Conservation (phyloP, 2,113 vertebrate species). For the Cavia aperea region DNA sequence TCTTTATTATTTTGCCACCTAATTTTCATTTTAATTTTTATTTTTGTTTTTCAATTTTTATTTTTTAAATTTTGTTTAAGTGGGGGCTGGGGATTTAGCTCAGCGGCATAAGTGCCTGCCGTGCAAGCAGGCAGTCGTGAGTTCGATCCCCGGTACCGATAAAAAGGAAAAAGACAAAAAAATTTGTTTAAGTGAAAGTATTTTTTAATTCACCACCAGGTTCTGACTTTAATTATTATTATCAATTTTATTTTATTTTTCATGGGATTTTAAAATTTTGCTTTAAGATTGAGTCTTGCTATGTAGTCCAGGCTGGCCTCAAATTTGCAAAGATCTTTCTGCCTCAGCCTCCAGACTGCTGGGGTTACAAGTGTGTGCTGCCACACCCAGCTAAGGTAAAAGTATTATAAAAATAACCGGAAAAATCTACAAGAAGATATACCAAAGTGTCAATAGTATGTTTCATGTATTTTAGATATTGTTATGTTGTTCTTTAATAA, state of each 20-base stretch:
- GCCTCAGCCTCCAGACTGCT: not conserved
- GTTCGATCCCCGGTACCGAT: too few species aligned
- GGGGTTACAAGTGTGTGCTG: not conserved
- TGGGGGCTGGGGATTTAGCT: too few species aligned
- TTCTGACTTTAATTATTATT: not conserved
- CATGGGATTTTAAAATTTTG: not conserved
- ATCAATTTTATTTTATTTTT: not conserved
- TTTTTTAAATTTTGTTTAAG: not conserved
- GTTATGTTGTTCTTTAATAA: not conserved
- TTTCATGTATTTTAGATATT: not conserved
- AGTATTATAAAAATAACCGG: not conserved
- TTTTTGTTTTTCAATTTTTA: too few species aligned
- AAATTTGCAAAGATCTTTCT: not conserved
- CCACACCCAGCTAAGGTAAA: not conserved
- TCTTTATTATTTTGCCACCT: not conserved
- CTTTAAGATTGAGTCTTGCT: not conserved
- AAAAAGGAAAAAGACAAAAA: too few species aligned
- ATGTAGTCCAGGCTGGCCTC: not conserved
- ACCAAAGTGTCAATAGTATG: not conserved
- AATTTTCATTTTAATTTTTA: too few species aligned
- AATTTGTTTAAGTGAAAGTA: not conserved
- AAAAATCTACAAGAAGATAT: not conserved
- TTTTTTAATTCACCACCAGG: not conserved
- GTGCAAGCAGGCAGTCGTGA: too few species aligned
- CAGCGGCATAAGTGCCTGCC: too few species aligned